Conservation (phyloP, 1,140 invertebrate genomes). For the Lerema accius region DNA sequence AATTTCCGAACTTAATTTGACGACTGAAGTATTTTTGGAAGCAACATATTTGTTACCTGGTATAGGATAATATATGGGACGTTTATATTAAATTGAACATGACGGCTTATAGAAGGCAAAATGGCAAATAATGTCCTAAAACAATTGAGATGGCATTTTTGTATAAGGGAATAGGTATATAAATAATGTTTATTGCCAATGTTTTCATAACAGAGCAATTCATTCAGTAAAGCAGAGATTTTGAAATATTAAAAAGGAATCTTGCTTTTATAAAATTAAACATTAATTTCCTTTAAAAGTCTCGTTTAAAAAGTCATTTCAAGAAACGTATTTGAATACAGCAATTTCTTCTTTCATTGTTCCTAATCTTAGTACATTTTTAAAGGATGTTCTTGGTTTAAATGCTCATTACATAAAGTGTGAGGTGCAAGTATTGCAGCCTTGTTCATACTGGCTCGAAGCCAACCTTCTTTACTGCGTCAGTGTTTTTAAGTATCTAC, state of each 20-base stretch:
- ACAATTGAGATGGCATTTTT: no score
- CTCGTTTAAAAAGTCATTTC: not conserved
- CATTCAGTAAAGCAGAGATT: no score
- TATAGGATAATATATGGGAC: no score
- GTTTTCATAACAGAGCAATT: no score
- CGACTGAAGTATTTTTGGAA: no score
- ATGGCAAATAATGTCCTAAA: no score
- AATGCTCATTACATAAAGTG: not conserved
- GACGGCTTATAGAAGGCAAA: no score
- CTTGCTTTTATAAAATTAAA: not conserved
- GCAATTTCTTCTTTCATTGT: not conserved
- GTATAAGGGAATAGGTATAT: no score
- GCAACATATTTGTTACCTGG: no score
- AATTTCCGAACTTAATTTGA: no score
- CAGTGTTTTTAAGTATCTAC: slow-evolving; percentile 19
- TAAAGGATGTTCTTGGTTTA: not conserved
- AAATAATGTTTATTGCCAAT: no score
- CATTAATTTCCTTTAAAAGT: not conserved
- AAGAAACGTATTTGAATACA: not conserved
- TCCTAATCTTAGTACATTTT: not conserved
- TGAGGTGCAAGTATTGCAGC: not conserved
- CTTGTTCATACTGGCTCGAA: slow-evolving; percentile 16
- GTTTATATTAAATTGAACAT: no score
- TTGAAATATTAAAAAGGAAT: not conserved
- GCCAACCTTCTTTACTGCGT: slow-evolving; percentile 25